Evolutionary conservation across 2,113 vertebrate species (phyloP), one percentile per base, ranked within the genome.

Genomic region (Hipposideros armiger): DNA sequence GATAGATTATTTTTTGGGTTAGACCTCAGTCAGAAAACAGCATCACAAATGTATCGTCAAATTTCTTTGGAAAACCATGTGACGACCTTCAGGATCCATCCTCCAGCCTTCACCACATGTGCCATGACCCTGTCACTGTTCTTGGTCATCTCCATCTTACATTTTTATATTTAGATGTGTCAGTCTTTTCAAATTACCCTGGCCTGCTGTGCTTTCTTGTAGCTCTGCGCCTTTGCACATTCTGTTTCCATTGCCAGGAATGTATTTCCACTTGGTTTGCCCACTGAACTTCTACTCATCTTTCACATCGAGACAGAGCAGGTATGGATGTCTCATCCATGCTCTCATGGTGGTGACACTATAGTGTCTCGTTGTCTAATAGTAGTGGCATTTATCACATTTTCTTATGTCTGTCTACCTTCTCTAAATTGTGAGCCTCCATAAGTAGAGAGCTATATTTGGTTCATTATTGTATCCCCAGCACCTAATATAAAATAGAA

Each of bases 301-400:
- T 42, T n/a, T 70, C 19, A 4, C 17, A 0, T 86, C 20, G 16
- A 72, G 62, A 42, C 2, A n/a, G 26, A 70, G 3, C 5, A 62
- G 54, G 14, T 9, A 10, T 36, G 11, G 40, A 4, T 45, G 67
- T 81, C 73, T 54, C 40, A 52, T 24, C 24, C 54, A 11, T 0
- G 1, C 1, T 19, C 22, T 56, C 32, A 6, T 0, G 9, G 2
- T 0, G 9, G 2, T 13, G 2, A 56, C 36, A 0, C 40, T 5
- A 6, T 0, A 24, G 5, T 0, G 4, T 20, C 47, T 52, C 42
- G 6, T 20, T 20, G 8, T 54, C 3, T 30, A 22, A 24, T 11
- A n/a, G 17, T 22, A 11, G 7, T 1, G 14, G 3, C 15, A 3
- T 56, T 83, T n/a, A 22, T 30, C 30, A 24, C 26, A 20, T 30